These are phyloP conservation scores for Temnothorax ravouxi DNA, from an alignment of 2,888 invertebrate species.

Conservation along the genomic window DNA sequence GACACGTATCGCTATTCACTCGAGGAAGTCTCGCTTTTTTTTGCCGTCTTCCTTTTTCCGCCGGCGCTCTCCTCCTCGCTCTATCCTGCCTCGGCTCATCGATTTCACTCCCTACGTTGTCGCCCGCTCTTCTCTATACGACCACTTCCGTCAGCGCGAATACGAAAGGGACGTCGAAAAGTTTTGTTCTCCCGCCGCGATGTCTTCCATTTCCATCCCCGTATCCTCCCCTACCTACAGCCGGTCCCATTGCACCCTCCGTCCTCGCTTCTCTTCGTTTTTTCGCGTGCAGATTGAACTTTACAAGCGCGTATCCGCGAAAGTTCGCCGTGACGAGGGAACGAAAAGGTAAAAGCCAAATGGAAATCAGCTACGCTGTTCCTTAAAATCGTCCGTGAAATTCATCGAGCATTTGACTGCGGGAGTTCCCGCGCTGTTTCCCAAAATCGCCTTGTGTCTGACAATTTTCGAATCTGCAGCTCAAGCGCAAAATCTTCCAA, in stretches of 20 bases:
- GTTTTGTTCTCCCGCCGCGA: constrained; percentile 71
- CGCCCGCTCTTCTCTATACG: constrained; percentile 34
- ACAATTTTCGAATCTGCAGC: constrained; percentile 16
- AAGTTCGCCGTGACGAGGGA: constrained; percentile 66
- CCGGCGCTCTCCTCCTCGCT: constrained; percentile 1
- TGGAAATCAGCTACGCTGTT: constrained; percentile 73
- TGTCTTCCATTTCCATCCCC: constrained; percentile 58
- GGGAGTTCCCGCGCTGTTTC: not conserved
- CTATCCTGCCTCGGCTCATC: constrained; percentile 38
- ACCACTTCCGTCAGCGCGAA: constrained; percentile 65
- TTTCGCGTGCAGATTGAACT: constrained; percentile 78
- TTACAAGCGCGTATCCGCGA: constrained; percentile 74
- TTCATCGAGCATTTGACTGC: constrained; percentile 29
- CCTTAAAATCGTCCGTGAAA: constrained; percentile 45
- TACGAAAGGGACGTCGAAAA: constrained; percentile 68
- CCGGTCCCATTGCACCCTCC: constrained; percentile 30
- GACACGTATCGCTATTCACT: constrained; percentile 70
- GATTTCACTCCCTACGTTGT: constrained; percentile 40
- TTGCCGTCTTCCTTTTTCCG: constrained; percentile 22
- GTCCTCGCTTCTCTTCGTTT: constrained; percentile 53
- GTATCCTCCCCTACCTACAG: constrained; percentile 34
- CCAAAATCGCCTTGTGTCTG: not conserved
- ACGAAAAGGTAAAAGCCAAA: constrained; percentile 72
- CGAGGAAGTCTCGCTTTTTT: constrained; percentile 10
- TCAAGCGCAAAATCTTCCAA: not conserved